Conservation (phyloP, 2,113 vertebrate species). For the Nycticorax nycticorax region DNA sequence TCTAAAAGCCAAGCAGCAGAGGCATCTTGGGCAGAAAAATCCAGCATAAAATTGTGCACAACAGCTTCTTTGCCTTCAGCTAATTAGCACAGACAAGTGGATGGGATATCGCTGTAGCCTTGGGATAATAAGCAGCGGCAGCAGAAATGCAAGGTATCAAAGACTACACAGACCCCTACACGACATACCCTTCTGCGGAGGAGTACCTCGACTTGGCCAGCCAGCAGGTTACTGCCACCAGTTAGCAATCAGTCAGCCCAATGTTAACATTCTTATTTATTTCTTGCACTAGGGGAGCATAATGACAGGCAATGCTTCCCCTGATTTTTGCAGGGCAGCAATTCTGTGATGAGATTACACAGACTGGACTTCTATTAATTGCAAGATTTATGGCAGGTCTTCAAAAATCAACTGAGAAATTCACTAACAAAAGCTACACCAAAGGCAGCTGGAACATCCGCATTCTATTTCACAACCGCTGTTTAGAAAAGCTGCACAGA, state of each 20-base stretch:
- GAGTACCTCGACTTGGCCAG: background rate
- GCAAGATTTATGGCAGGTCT: background rate
- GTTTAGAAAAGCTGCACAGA: background rate
- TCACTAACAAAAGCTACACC: background rate
- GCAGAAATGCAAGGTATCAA: background rate
- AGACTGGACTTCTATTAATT: background rate
- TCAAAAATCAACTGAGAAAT: background rate
- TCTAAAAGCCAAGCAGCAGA: background rate
- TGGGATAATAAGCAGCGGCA: background rate
- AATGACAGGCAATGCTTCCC: background rate
- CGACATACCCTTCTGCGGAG: rapidly evolving
- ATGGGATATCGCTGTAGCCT: background rate
- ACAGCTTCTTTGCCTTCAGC: background rate
- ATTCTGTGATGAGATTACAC: rapidly evolving
- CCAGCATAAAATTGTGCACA: rapidly evolving
- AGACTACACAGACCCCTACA: background rate
- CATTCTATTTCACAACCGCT: rapidly evolving
- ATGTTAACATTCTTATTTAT: background rate
- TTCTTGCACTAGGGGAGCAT: background rate
- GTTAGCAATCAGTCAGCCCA: background rate
- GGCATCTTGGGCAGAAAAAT: background rate
- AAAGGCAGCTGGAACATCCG: background rate
- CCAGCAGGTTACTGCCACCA: background rate
- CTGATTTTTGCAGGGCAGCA: background rate
- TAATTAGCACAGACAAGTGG: background rate